Evolutionary conservation across 2,888 invertebrate species (phyloP).

Genomic region (Notodonta dromedarius): DNA sequence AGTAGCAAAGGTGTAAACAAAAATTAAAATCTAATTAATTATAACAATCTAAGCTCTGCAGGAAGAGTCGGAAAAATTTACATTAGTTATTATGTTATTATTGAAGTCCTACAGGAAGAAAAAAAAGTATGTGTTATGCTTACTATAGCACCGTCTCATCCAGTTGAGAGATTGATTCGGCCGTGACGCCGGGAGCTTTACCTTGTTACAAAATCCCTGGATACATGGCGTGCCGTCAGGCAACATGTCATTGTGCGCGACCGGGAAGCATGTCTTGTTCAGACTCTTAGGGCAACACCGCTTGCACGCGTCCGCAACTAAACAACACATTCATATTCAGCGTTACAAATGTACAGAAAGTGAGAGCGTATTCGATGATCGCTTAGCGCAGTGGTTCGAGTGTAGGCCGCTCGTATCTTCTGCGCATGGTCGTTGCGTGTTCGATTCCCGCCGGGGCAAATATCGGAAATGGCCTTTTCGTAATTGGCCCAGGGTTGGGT

Average conservation of each 20-base stretch:
- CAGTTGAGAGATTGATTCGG: too few relatives aligned
- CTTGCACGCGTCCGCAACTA: constrained; percentile 96
- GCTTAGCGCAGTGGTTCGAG: too few relatives aligned
- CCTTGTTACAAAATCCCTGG: constrained; percentile 98
- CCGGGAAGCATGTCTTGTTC: constrained; percentile 96
- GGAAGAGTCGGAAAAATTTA: too few relatives aligned
- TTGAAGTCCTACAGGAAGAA: too few relatives aligned
- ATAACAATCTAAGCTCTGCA: too few relatives aligned
- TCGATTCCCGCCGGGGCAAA: too few relatives aligned
- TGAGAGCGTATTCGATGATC: not conserved
- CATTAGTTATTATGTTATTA: too few relatives aligned
- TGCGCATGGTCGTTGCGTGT: not conserved
- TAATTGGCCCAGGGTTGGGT: too few relatives aligned
- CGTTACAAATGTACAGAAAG: not conserved
- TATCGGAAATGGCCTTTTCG: too few relatives aligned
- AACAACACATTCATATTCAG: constrained; percentile 40
- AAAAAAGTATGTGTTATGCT: constrained; percentile 45
- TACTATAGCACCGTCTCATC: not conserved
- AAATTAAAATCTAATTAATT: too few relatives aligned
- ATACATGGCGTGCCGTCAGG: constrained; percentile 98
- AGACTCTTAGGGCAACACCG: constrained; percentile 96
- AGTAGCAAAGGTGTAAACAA: too few relatives aligned
- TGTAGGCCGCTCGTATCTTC: too few relatives aligned
- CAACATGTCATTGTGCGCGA: constrained; percentile 93
- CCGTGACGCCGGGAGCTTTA: constrained; percentile 48